A percentile compares a stretch with the other conserved stretches of the same genome.
phyloP scores from a whole-genome alignment of 1,140 invertebrate genomes.

The Chrysomallon squamiferum region DNA sequence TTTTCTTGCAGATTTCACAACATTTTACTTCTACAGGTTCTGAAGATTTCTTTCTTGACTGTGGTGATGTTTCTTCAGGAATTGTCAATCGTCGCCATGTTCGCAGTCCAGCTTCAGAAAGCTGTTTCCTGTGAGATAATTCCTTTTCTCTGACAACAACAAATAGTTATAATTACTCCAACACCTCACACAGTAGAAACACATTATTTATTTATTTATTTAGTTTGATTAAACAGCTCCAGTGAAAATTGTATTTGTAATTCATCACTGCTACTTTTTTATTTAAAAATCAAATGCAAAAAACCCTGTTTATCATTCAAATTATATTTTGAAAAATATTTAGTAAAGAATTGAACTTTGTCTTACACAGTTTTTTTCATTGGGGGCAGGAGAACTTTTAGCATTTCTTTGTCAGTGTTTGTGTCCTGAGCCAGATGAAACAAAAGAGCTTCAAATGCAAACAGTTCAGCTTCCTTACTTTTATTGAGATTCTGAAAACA shows the following conservation, averaged over 20 bases:
- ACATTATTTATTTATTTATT: not conserved
- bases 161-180: not conserved
- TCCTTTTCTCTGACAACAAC: conserved; percentile 64
- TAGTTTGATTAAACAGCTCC: not conserved
- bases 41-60: conserved; percentile 64
- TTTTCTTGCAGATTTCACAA: conserved; percentile 81
- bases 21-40: conserved; percentile 73
- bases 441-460: conserved; percentile 85
- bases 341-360: no score
- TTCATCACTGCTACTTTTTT: not conserved
- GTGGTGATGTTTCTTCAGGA: conserved; percentile 19
- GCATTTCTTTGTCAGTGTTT: conserved; percentile 71
- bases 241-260: not conserved
- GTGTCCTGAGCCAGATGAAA: conserved; percentile 79
- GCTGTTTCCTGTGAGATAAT: conserved; percentile 66
- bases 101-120: conserved; percentile 70
- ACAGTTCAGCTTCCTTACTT: conserved; percentile 89
- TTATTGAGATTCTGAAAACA: conserved; percentile 76
- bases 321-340: no score
- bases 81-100: conserved; percentile 71
- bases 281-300: not conserved
- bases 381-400: conserved; percentile 67
- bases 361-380: conserved; percentile 55
- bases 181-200: not conserved
- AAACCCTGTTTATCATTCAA: not conserved